A percentile compares a stretch with the other conserved stretches of the same genome.
phyloP scores from a whole-genome alignment of 1,140 invertebrate species.

The Pomacea maculata region DNA sequence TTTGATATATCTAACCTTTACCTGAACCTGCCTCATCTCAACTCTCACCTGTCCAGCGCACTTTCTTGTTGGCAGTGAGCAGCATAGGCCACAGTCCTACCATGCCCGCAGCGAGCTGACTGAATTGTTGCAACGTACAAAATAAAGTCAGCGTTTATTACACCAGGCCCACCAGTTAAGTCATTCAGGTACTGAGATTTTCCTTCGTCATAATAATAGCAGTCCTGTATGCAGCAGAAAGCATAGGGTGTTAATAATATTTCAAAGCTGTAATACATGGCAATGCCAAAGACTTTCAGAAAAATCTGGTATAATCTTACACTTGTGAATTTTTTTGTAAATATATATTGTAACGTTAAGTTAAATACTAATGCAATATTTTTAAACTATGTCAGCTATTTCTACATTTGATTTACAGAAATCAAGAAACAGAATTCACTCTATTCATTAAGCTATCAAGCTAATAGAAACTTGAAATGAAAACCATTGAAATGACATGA shows the following conservation, averaged over 20 bases:
- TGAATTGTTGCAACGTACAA: constrained; percentile 96
- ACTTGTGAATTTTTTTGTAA: background rate
- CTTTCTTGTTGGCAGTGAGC: constrained; percentile 98
- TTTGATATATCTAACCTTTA: no score
- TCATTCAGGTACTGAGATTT: constrained; percentile 19
- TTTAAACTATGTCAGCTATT: no score
- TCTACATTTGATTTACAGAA: no score
- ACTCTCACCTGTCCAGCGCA: constrained; percentile 81
- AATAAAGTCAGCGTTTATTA: constrained; percentile 91
- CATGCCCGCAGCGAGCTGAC: constrained; percentile 87
- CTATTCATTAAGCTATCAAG: no score
- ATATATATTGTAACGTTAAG: background rate
- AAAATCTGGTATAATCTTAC: no score
- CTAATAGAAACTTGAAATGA: no score
- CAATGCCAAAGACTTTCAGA: background rate
- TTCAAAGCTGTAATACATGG: background rate
- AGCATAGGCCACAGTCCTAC: constrained; percentile 91
- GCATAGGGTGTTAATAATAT: background rate
- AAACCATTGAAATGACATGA: no score
- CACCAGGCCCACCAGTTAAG: constrained; percentile 73
- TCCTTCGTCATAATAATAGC: constrained; percentile 40
- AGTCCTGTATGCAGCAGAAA: constrained; percentile 37
- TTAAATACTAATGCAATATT: background rate
- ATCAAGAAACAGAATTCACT: no score
- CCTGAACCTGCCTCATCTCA: background rate